A percentile compares a stretch with the other conserved stretches of the same genome.
Evolutionary conservation across 2,888 invertebrate genomes (phyloP).

Genomic region (Macrosiphum euphorbiae): DNA sequence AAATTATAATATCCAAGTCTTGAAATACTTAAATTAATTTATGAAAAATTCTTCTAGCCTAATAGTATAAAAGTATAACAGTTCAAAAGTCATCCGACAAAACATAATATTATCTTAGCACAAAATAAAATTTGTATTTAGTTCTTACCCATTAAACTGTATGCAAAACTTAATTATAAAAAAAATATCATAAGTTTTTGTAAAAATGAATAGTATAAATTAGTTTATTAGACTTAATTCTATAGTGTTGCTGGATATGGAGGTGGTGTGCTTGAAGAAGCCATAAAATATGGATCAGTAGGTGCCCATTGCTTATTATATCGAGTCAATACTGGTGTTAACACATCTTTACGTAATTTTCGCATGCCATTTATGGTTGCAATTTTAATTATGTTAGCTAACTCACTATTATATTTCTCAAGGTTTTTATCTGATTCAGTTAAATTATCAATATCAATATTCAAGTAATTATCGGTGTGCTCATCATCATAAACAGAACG

Average conservation of each 20-base stretch:
- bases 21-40: not conserved
- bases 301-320: conserved; percentile 24
- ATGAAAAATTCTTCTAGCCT: not conserved
- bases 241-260: not conserved
- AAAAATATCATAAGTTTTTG: not conserved
- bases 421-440: not conserved
- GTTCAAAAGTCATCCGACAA: not conserved
- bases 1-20: not conserved
- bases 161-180: not conserved
- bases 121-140: not conserved
- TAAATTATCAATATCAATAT: not conserved
- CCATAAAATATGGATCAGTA: conserved; percentile 2
- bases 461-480: not conserved
- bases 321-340: not conserved
- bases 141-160: not conserved
- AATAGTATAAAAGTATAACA: not conserved
- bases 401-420: not conserved
- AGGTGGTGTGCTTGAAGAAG: not conserved
- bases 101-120: not conserved
- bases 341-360: not conserved
- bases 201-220: not conserved
- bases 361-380: not conserved
- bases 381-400: conserved; percentile 9
- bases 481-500: conserved; percentile 48
- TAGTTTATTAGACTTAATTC: not conserved